Base-by-base conservation (phyloP, 2,888 invertebrate genomes). In the Dolichopus griseipennis region DNA sequence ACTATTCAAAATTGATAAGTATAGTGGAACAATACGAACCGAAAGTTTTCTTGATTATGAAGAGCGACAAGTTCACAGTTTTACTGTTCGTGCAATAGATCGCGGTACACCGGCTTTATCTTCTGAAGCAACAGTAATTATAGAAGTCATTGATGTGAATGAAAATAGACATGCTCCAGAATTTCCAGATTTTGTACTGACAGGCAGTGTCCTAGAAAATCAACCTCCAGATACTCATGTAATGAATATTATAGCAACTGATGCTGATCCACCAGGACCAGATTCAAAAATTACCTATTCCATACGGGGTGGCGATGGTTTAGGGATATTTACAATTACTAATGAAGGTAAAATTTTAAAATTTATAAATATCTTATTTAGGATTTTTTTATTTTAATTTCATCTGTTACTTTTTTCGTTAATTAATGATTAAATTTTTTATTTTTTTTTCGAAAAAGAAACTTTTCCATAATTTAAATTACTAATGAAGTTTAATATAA, bases 71-170 rank as follows among this genome's bases (percentile, higher is more conserved):
- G 88, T 94, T 71, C 95, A 95, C 83, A 93, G 92, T 74, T 84
- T 97, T 72, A 89, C 90, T 67, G 90, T 95, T 68, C 86, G 89
- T 69, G 97, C 95, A 1, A 87, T 87, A 65, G 97, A 97, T 83
- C 87, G 88, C 43, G 97, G 96, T 0, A 87, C 87, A 68, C 95
- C 94, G 1, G 85, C 92, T 6, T 83, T 95, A 71, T 88, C 88
- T 70, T 87, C 93, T 1, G 90, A 91, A 76, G 90, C 93, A 69
- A 86, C 89, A 70, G 86, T 97, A 52, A 86, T 90, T 67, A 87
- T 97, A 67, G 93, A 95, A 82, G 87, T 94, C 71, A 90, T 92
- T 73, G 97, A 97, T 83, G 96, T 97, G 21, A 95, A 97, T 83
- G 97, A 97, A 83, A 97, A 97, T 82, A 84, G 88, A 68, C 88